phyloP scores from a whole-genome alignment of 37 sponge, comb jelly and placozoan genomes.

The Bolinopsis microptera region DNA sequence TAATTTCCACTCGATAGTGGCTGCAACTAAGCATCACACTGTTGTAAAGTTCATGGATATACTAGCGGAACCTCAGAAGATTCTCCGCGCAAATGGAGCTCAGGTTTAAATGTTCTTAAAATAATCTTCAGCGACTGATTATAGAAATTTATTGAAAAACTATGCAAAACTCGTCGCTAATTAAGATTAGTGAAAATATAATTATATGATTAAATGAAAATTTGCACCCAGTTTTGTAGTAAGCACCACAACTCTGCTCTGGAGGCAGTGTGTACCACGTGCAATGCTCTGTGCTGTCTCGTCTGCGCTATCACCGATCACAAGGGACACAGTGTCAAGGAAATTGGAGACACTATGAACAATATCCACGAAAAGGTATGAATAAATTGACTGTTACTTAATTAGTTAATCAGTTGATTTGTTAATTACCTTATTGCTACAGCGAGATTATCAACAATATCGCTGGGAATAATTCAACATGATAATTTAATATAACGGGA shows the following conservation, averaged over 20 bases:
- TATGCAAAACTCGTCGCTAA: too few species aligned
- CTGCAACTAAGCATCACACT: constrained; percentile 57
- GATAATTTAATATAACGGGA: too few species aligned
- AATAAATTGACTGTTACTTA: too few species aligned
- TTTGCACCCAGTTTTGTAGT: constrained; percentile 1
- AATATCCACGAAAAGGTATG: constrained; percentile 32
- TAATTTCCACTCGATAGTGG: constrained; percentile 47
- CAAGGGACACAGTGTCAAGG: constrained; percentile 61
- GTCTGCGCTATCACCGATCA: constrained; percentile 64
- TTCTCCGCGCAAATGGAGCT: constrained; percentile 45
- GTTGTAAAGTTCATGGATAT: constrained; percentile 40
- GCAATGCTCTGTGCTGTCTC: constrained; percentile 43
- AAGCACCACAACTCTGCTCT: constrained; percentile 46
- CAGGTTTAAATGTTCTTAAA: too few species aligned
- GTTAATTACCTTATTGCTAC: too few species aligned
- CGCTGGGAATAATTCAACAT: too few species aligned
- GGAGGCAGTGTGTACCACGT: constrained; percentile 63
- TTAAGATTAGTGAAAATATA: too few species aligned
- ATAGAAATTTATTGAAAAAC: too few species aligned
- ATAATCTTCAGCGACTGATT: too few species aligned
- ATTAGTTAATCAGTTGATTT: too few species aligned
- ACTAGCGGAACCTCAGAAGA: constrained; percentile 48
- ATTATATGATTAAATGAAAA: too few species aligned
- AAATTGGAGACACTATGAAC: constrained; percentile 55
- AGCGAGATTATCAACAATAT: too few species aligned